A percentile compares a stretch with the other conserved stretches of the same genome.
Conservation (phyloP, 2,113 vertebrate species). For the Laticauda laticaudata region DNA sequence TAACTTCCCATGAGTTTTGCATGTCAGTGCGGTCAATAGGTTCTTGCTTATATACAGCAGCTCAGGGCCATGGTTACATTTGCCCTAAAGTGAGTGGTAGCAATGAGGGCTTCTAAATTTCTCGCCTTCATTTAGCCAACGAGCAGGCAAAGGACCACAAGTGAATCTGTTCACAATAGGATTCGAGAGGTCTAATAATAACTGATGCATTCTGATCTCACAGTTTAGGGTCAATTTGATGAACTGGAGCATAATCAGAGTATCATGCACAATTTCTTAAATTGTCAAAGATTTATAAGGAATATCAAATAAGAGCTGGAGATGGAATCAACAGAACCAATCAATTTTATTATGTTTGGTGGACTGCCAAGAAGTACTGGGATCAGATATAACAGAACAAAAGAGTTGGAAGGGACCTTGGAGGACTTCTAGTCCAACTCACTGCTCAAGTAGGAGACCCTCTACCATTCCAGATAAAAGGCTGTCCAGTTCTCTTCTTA, state of each 20-base stretch:
- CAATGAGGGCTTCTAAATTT: background rate
- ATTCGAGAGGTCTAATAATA: background rate
- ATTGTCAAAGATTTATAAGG: background rate
- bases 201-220: background rate
- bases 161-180: background rate
- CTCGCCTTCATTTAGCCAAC: background rate
- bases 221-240: background rate
- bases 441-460: background rate
- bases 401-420: background rate
- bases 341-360: background rate
- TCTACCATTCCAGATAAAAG: background rate
- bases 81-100: background rate
- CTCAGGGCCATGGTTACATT: background rate
- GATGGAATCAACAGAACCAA: background rate
- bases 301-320: background rate
- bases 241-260: background rate
- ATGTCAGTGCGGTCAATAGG: background rate
- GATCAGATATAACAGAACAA: background rate
- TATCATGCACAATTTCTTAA: background rate
- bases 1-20: background rate
- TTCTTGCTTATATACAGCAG: background rate
- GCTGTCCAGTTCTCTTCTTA: background rate
- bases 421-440: background rate
- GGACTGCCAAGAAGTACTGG: background rate
- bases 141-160: background rate